Base-by-base conservation (phyloP, 1,140 invertebrate species). In the Drosophila lowei region DNA sequence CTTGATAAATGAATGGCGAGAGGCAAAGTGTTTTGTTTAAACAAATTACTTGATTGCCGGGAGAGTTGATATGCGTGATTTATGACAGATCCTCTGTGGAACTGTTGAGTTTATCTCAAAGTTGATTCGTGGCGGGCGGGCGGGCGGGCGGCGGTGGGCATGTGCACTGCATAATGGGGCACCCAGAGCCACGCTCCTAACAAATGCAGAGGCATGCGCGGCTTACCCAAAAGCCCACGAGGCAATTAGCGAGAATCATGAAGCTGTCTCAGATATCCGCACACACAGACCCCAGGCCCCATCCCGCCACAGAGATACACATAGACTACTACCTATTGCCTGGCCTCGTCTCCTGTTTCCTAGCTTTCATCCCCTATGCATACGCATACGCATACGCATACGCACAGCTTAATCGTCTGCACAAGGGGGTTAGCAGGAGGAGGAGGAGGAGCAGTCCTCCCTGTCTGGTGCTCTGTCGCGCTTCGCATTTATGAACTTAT, bases 401-500 rank as follows among this genome's bases (percentile, higher is more conserved):
- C 71, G 60, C 71, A 74, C 71, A 73, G 60, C 70, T 74, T 74
- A 74, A 76, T 72, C 61, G 78, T 56, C 67, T 79, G 52, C 64
- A 53, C 52, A 48, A 61, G 63, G 34, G 34, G 50, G 52, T 8
- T n/a, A 5, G 18, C 58, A 49, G 50, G 61, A 38, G 3, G 3
- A 5, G 30, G 8, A 6, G 15, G n/a, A 6, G n/a, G 21, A 56
- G 23, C 41, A 43, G 6, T 28, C 49, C 25, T 28, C 25, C 5
- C 25, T 8, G 21, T 38, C 62, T 47, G 23, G 25, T 25, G 23
- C 23, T 25, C 23, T 25, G 23, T 25, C 23, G 8, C 28, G 53
- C 30, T 30, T 68, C 81, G 81, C 86, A 86, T 85, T 85, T 85
- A 85, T 85, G 77, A 85, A 86, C 81, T 86, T 85, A 85, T 85